Percentiles rank a stretch among this genome's conserved stretches.
phyloP scores from a whole-genome alignment of 92 coral and sea anemone genomes.

The Actinernus sp. region DNA sequence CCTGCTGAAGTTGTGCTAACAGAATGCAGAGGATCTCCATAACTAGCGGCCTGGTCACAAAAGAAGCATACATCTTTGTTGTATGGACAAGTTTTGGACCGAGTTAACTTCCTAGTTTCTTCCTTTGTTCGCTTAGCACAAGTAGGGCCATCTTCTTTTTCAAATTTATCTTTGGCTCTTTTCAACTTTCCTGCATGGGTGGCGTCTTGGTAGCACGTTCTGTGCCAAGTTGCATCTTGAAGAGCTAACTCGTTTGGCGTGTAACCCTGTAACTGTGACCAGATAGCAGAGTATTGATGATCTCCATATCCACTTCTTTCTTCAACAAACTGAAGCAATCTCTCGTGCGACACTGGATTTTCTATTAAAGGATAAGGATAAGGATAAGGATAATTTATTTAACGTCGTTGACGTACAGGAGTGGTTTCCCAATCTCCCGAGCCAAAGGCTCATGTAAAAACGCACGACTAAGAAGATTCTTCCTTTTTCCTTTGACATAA shows the following conservation, averaged over 20 bases:
- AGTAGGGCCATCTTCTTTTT: constrained; percentile 17
- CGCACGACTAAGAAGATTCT: too few species aligned
- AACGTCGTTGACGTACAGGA: too few species aligned
- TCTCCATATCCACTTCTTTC: constrained; percentile 38
- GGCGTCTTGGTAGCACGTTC: constrained; percentile 36
- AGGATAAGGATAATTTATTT: too few species aligned
- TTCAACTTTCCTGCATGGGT: constrained; percentile 43
- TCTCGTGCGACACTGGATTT: constrained; percentile 35
- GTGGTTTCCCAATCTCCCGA: too few species aligned
- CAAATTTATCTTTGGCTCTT: constrained; percentile 31
- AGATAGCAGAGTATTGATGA: constrained; percentile 15
- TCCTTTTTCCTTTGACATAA: constrained; percentile 24
- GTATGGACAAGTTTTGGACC: constrained; percentile 42
- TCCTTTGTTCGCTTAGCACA: constrained; percentile 6
- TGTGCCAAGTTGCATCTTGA: constrained; percentile 27
- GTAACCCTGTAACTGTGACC: constrained; percentile 5
- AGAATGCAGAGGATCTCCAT: constrained; percentile 35
- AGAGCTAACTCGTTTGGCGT: constrained; percentile 17
- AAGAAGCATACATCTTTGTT: constrained; percentile 35
- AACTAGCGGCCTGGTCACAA: constrained; percentile 24
- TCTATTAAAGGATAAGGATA: constrained; percentile 14
- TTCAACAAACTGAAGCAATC: constrained; percentile 24
- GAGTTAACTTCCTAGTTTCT: constrained; percentile 18
- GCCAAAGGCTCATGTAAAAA: too few species aligned
- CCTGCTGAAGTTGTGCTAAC: constrained; percentile 55